Evolutionary conservation across 2,888 invertebrate species (phyloP), one percentile per base, ranked within the genome.

Genomic region (Tribolium freemani): DNA sequence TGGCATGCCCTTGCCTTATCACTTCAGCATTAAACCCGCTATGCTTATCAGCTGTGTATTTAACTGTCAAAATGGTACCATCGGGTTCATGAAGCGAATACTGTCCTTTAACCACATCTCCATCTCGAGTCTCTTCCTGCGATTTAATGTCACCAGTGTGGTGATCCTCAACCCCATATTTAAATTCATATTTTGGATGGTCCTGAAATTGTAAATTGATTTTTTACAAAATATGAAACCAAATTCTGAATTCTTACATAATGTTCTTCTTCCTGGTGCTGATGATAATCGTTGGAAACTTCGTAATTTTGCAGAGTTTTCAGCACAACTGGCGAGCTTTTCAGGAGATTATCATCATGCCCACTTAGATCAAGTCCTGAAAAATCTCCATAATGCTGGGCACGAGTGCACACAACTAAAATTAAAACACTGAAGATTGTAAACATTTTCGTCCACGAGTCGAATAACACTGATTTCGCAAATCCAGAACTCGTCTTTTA

Each of bases 41-140:
- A 75, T 88, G 87, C 72, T 89, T 88, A 82, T 90, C 90, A 73
- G 90, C 90, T 72, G 89, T 85, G 82, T 90, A 90, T 76, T 88
- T 86, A 63, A 90, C 90, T 78, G 86, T 89, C 78, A 90, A 86
- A 72, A 89, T 81, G 48, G 90, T 89, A 74, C 90, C 89, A 78
- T 90, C 90, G 46, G 89, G 87, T 80, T 90, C 89, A 44, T 90
- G 86, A 70, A 90, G 86, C 77, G 90, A 88, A 84, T 90, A 90
- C 75, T 88, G 88, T 3, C 90, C 90, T 50, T 86, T 87, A 6
- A 90, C 90, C 72, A 85, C 83, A 77, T 89, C 88, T 0, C 90
- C 90, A 68, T 90, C 89, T 58, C 90, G 86, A 11, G 85, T 81
- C 80, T 90, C 90, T 30, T 87, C 84, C 72, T 90, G 90, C 38